These are phyloP conservation scores for Caradrina clavipalpis DNA, from an alignment of 2,888 invertebrate genomes.

Conservation along the genomic window DNA sequence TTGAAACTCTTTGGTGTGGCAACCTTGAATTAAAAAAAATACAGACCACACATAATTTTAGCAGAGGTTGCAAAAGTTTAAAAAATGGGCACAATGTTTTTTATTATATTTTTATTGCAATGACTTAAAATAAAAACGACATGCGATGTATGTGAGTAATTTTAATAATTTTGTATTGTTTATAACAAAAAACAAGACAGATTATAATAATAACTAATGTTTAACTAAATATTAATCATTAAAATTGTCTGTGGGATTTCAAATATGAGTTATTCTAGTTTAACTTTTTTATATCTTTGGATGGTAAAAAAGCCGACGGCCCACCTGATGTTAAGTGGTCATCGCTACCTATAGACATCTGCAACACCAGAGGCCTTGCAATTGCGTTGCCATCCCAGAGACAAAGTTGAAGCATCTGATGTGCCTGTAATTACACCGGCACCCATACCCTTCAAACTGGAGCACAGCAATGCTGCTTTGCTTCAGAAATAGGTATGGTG, in stretches of 20 bases:
- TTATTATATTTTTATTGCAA: conserved; percentile 31
- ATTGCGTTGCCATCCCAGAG: too few species aligned
- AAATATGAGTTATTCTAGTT: neutral
- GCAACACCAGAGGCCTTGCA: too few species aligned
- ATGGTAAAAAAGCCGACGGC: too few species aligned
- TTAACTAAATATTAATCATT: conserved; percentile 29
- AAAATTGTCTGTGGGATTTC: conserved; percentile 4
- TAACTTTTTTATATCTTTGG: too few species aligned
- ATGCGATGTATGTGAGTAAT: conserved; percentile 39
- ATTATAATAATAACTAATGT: conserved; percentile 45
- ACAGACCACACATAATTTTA: conserved; percentile 19
- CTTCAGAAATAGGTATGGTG: too few species aligned
- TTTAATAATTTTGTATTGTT: conserved; percentile 42
- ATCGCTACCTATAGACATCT: too few species aligned
- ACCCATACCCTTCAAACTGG: too few species aligned
- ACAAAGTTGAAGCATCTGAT: too few species aligned
- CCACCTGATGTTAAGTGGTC: too few species aligned
- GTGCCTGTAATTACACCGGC: too few species aligned
- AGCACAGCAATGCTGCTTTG: too few species aligned
- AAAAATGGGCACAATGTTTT: conserved; percentile 38
- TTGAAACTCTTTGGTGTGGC: conserved; percentile 32
- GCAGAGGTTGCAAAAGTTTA: conserved; percentile 37
- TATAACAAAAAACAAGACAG: conserved; percentile 37
- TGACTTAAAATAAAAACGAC: conserved; percentile 7
- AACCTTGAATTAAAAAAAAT: conserved; percentile 36